Conservation (phyloP, 2,113 vertebrate genomes). For the Cyprinodon brontotheroides region DNA sequence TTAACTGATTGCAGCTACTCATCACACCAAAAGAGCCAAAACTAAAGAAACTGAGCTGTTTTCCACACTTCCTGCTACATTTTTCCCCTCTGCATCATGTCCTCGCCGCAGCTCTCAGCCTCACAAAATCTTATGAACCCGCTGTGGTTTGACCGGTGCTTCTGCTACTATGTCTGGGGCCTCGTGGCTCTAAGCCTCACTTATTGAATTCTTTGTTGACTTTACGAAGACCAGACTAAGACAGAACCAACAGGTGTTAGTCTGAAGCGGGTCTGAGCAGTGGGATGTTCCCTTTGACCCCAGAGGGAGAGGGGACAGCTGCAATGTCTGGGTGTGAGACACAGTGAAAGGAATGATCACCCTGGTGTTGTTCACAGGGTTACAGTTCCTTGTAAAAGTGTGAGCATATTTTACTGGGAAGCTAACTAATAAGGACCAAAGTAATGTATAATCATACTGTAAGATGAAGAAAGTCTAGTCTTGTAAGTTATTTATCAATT, state of each 20-base stretch:
- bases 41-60: constrained; percentile 10
- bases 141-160: background rate
- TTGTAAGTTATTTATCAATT: background rate
- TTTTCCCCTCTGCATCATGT: constrained; percentile 33
- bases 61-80: constrained; percentile 24
- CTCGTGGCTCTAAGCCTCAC: constrained; percentile 65
- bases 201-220: constrained; percentile 78
- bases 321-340: constrained; percentile 56
- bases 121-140: constrained; percentile 2
- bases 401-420: background rate
- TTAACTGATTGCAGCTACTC: constrained; percentile 30
- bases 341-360: constrained; percentile 7
- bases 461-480: background rate
- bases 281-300: constrained; percentile 75
- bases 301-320: constrained; percentile 67
- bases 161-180: constrained; percentile 7
- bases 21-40: constrained; percentile 30
- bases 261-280: constrained; percentile 54
- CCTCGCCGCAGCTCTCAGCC: constrained; percentile 15
- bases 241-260: constrained; percentile 70
- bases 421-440: background rate
- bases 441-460: background rate
- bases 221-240: constrained; percentile 64
- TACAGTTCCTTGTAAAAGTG: constrained; percentile 27
- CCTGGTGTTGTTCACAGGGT: constrained; percentile 35